phyloP scores from a whole-genome alignment of 2,888 invertebrate species.

The Acanthopleura granulata region DNA sequence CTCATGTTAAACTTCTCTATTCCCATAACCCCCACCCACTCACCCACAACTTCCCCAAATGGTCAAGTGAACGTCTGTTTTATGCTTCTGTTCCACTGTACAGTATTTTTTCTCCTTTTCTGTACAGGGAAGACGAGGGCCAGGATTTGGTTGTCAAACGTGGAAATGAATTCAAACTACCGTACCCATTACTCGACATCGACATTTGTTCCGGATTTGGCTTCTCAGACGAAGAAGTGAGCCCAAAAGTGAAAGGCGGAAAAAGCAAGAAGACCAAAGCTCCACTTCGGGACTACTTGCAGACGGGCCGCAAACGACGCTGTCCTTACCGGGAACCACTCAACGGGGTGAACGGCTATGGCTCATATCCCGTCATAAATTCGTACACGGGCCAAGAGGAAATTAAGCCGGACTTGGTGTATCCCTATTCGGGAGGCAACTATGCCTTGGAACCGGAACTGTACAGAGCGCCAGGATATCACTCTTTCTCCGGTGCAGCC shows the following conservation, averaged over 20 bases:
- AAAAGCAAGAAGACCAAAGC: constrained; percentile 92
- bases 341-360: constrained; percentile 58
- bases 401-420: constrained; percentile 61
- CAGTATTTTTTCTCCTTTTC: too few relatives aligned
- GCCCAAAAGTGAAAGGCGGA: constrained; percentile 72
- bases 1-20: too few relatives aligned
- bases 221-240: constrained; percentile 61
- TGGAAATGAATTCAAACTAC: constrained; percentile 99
- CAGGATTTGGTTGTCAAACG: constrained; percentile 96
- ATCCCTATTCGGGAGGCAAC: constrained; percentile 58
- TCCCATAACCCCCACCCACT: too few relatives aligned
- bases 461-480: constrained; percentile 54
- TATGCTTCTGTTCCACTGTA: too few relatives aligned
- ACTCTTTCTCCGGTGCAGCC: constrained; percentile 42
- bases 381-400: constrained; percentile 48
- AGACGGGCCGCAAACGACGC: constrained; percentile 80
- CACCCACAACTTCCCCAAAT: too few relatives aligned
- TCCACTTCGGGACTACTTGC: constrained; percentile 90
- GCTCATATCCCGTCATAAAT: constrained; percentile 50
- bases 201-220: constrained; percentile 63
- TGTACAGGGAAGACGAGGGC: constrained; percentile 94
- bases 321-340: constrained; percentile 47
- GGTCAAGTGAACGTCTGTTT: too few relatives aligned
- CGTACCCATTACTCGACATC: constrained; percentile 83
- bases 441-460: constrained; percentile 59